Conservation (phyloP, 2,113 vertebrate species). For the Synodontis membranacea region DNA sequence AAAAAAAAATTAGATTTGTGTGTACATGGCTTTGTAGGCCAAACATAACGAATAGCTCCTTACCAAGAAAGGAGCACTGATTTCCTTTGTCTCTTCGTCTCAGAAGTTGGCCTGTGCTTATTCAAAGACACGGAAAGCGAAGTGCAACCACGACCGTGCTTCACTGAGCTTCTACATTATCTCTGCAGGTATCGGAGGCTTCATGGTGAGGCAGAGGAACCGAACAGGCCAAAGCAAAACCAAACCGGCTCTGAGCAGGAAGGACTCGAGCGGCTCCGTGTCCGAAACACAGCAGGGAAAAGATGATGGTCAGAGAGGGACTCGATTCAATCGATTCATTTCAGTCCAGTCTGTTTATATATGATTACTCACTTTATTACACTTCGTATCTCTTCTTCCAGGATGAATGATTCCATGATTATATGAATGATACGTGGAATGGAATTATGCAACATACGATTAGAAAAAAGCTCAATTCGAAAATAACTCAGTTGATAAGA, state of each 20-base stretch:
- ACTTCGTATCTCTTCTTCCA: background rate
- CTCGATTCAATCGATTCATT: background rate
- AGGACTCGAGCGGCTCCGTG: slow-evolving; percentile 91
- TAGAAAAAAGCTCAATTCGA: background rate
- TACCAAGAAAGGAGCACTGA: too few relatives aligned
- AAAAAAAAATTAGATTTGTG: too few relatives aligned
- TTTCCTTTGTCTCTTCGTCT: background rate
- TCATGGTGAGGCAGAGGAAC: slow-evolving; percentile 98
- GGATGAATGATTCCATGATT: too few relatives aligned
- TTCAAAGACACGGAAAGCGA: background rate
- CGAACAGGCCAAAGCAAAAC: slow-evolving; percentile 88
- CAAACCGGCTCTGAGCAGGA: slow-evolving; percentile 85
- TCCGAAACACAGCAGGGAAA: slow-evolving; percentile 82
- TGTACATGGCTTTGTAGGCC: too few relatives aligned
- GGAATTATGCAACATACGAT: background rate
- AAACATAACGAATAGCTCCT: too few relatives aligned
- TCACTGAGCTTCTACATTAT: background rate
- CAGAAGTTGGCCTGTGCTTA: background rate
- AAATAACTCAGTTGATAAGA: background rate
- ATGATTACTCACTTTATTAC: background rate
- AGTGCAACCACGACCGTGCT: background rate
- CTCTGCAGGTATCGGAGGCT: slow-evolving; percentile 89
- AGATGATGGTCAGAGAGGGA: slow-evolving; percentile 81
- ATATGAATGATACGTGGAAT: background rate
- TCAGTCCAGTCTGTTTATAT: background rate